A percentile compares a stretch with the other conserved stretches of the same genome.
phyloP scores from a whole-genome alignment of 2,888 invertebrate species.

The Sinopyrophorus schimmeli region DNA sequence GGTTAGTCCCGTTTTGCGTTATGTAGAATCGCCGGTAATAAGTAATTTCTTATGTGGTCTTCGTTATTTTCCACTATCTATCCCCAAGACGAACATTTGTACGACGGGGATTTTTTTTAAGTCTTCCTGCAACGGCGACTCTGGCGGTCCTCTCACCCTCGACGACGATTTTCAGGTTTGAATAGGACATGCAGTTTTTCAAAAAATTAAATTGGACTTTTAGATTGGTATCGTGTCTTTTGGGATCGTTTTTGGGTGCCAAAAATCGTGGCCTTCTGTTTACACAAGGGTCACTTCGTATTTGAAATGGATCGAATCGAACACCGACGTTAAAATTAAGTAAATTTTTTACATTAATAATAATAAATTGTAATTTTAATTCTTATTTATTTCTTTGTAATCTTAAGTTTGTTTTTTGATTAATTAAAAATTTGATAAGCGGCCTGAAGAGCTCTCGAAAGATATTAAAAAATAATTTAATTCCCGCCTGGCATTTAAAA shows the following conservation, averaged over 20 bases:
- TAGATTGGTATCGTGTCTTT: slow-evolving; percentile 6
- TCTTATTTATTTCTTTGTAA: slow-evolving; percentile 2
- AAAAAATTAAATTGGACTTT: too few relatives aligned
- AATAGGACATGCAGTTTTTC: too few relatives aligned
- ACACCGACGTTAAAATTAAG: neutral
- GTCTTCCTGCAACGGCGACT: too few relatives aligned
- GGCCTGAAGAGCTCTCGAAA: too few relatives aligned
- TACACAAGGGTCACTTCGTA: slow-evolving; percentile 1
- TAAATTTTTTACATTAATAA: neutral
- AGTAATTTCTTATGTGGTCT: neutral
- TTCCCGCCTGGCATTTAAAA: too few relatives aligned
- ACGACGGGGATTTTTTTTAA: too few relatives aligned
- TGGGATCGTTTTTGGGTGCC: too few relatives aligned
- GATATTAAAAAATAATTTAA: too few relatives aligned
- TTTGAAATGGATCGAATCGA: neutral
- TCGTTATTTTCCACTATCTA: neutral
- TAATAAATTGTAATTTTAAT: neutral
- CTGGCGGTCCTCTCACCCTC: too few relatives aligned
- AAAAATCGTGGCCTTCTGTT: neutral
- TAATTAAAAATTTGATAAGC: too few relatives aligned
- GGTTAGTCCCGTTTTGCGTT: neutral
- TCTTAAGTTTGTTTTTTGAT: slow-evolving; percentile 16
- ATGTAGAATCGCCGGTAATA: neutral
- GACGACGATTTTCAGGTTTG: too few relatives aligned
- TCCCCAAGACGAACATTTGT: neutral